Base-by-base conservation (phyloP, 2,797 vertebrate species). In the Threskiornis aethiopicus region DNA sequence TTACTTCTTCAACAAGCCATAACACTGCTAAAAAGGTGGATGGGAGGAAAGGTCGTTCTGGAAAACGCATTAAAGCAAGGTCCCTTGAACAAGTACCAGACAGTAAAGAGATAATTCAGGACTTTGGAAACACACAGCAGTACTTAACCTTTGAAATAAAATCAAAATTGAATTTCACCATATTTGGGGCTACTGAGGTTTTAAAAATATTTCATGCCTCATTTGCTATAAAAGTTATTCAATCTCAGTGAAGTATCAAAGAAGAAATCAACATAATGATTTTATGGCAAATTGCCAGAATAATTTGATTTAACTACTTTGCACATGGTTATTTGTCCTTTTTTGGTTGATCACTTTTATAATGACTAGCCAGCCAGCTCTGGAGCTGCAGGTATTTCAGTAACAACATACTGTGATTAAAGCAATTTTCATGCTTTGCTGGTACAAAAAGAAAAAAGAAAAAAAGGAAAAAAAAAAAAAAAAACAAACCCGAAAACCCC, bases 121-220 rank as follows among this genome's bases (percentile, higher is more conserved):
- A 69, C 11, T 89, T 69, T 31, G 9, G 49, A 90, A 92, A 54
- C 29, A 47, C 41, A 77, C 49, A 41, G 29, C 33, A 83, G 49
- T 71, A 71, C 33, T 54, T 87, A 87, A 87, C 52, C 15, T 91
- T 55, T 81, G 37, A 85, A 92, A 91, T 72, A 90, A 93, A 95
- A 76, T 44, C 52, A 77, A 67, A 65, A 66, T 13, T 57, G 4
- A 67, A 70, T 81, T 83, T 91, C 21, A n/a, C 54, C 42, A 9
- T 72, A 79, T 76, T 92, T 66, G 22, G 15, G 17, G 3, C 37
- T 91, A 89, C 31, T 44, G 46, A 95, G 10, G 37, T 82, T 97
- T 83, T 89, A 28, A 96, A 91, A 97, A 90, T 92, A 90, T 83
- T 90, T 83, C 20, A 77, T 87, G 47, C 31, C 46, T 94, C 58